Conservation (phyloP, 2,113 vertebrate species). For the Carassius carassius region DNA sequence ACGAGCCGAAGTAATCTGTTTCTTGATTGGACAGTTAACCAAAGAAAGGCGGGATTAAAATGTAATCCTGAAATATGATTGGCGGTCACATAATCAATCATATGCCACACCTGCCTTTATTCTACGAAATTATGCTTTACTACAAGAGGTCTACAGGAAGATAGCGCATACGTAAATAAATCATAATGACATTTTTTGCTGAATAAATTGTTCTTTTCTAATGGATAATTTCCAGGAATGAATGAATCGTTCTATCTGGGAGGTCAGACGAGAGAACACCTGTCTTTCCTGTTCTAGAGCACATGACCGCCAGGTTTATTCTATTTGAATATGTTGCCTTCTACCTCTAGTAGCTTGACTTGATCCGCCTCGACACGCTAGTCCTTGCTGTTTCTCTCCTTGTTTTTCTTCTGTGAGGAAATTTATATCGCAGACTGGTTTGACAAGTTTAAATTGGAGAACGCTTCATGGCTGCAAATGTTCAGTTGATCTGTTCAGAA, state of each 20-base stretch:
- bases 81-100: conserved; percentile 44
- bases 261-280: not conserved
- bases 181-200: not conserved
- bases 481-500: not conserved
- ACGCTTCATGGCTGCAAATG: not conserved
- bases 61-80: conserved; percentile 19
- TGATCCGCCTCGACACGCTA: conserved; percentile 34
- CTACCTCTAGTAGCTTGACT: not conserved
- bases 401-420: not conserved
- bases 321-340: not conserved
- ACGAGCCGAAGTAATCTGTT: conserved; percentile 45
- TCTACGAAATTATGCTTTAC: conserved; percentile 25
- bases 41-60: conserved; percentile 28
- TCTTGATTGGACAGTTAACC: conserved; percentile 43
- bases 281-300: conserved; percentile 15
- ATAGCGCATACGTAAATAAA: not conserved
- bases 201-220: not conserved
- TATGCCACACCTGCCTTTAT: conserved; percentile 50
- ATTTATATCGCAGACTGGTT: conserved; percentile 41
- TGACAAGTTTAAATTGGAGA: conserved; percentile 26
- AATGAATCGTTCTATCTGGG: not conserved
- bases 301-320: not conserved
- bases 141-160: not conserved
- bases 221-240: not conserved
- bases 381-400: not conserved